A percentile compares a stretch with the other conserved stretches of the same genome.
Conservation (phyloP, 1,140 invertebrate genomes). For the Vanessa atalanta region DNA sequence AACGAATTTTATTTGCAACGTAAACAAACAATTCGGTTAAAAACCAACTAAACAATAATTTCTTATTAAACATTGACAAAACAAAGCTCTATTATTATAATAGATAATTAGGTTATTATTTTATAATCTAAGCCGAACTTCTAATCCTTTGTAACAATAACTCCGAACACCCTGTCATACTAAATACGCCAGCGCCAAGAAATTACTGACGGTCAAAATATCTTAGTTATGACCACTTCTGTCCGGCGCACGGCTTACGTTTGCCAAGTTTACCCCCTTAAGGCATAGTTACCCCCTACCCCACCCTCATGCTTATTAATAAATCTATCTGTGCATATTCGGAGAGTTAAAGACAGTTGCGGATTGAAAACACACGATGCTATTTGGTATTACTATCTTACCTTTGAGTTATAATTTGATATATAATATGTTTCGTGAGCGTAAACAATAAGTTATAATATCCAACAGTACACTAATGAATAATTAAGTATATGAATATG, state of each 20-base stretch:
- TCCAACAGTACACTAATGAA: too few species aligned
- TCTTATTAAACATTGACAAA: not conserved
- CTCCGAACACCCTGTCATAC: conserved; percentile 66
- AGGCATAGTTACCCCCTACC: conserved; percentile 56
- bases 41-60: not conserved
- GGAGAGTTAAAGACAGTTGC: conserved; percentile 68
- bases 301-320: conserved; percentile 70
- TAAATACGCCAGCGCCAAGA: conserved; percentile 68
- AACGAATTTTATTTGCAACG: not conserved
- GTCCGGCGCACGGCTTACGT: conserved; percentile 76
- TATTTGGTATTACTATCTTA: not conserved
- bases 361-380: conserved; percentile 51
- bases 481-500: too few species aligned
- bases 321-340: conserved; percentile 79
- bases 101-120: not conserved
- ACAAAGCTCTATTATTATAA: too few species aligned
- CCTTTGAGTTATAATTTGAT: not conserved
- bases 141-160: conserved; percentile 61
- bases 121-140: conserved; percentile 10
- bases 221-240: conserved; percentile 79
- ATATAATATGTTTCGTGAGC: too few species aligned
- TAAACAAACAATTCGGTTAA: not conserved
- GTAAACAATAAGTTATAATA: too few species aligned
- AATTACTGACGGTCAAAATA: conserved; percentile 79
- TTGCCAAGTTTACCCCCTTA: conserved; percentile 70